A percentile compares a stretch with the other conserved stretches of the same genome.
phyloP scores from a whole-genome alignment of 2,888 invertebrate species.

The Minunthozetes semirufus region DNA sequence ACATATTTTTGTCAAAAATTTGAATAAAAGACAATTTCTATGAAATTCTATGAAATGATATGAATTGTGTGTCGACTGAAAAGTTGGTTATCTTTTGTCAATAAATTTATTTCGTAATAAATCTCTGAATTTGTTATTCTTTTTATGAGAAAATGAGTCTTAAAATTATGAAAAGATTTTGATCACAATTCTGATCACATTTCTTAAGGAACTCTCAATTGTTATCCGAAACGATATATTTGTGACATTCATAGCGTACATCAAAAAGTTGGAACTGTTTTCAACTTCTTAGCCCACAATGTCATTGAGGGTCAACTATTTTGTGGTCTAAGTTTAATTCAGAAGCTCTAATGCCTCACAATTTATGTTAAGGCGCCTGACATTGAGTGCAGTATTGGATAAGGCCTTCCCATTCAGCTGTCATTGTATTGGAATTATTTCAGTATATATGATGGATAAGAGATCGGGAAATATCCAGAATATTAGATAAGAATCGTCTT shows the following conservation, averaged over 20 bases:
- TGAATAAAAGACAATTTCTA: too few species aligned
- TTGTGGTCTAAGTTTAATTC: background rate
- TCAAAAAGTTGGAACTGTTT: background rate
- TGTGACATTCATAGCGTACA: background rate
- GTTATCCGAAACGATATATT: background rate
- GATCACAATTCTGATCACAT: too few species aligned
- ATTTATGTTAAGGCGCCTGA: background rate
- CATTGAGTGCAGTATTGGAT: background rate
- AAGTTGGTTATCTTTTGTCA: too few species aligned
- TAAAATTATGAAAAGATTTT: too few species aligned
- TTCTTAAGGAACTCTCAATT: too few species aligned
- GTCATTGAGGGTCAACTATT: background rate
- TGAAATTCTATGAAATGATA: too few species aligned
- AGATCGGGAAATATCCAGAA: conserved; percentile 7
- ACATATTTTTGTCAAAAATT: too few species aligned
- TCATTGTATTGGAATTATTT: background rate
- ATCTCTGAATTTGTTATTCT: too few species aligned
- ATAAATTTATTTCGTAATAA: too few species aligned
- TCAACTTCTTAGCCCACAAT: background rate
- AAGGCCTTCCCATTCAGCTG: background rate
- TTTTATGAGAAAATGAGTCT: too few species aligned
- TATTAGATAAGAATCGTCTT: conserved; percentile 24
- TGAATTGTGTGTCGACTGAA: too few species aligned
- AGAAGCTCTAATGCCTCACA: background rate
- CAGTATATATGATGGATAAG: conserved; percentile 4